Conservation (phyloP, 2,797 vertebrate genomes). For the Oceanodroma leucorhoa region DNA sequence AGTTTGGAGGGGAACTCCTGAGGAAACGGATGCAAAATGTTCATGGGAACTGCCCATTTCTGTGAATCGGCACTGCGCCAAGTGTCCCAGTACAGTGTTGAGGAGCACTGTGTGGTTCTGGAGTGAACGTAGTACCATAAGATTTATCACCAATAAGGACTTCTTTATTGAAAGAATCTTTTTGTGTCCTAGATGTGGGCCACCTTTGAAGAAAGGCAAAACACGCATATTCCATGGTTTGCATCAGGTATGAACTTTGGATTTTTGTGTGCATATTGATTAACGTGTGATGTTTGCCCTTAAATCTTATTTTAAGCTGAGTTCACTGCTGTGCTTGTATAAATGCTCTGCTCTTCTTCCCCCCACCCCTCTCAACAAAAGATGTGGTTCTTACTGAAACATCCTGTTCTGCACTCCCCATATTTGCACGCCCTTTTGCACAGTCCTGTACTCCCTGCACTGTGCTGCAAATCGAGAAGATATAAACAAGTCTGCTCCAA, state of each 20-base stretch:
- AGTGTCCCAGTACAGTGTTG: not conserved
- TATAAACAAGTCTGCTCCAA: not conserved
- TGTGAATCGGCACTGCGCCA: not conserved
- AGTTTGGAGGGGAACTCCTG: not conserved
- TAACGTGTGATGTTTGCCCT: not conserved
- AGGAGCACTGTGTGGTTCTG: rapidly evolving
- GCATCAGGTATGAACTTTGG: slow-evolving; percentile 82
- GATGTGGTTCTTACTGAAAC: not conserved
- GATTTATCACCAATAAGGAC: not conserved
- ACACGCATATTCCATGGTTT: slow-evolving; percentile 89
- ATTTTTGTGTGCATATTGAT: not conserved
- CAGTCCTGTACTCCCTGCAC: not conserved
- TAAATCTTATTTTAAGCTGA: not conserved
- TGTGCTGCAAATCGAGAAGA: not conserved
- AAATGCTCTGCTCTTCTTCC: not conserved
- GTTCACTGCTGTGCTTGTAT: not conserved
- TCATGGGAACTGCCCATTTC: rapidly evolving
- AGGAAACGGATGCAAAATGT: not conserved
- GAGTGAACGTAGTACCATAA: rapidly evolving
- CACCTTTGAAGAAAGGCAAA: slow-evolving; percentile 90
- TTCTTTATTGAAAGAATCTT: not conserved
- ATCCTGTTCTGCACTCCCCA: not conserved
- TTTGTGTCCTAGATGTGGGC: slow-evolving; percentile 84
- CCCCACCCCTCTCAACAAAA: not conserved
- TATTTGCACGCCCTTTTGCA: not conserved